phyloP scores from a whole-genome alignment of 2,888 invertebrate genomes.

The Acanthococcus lagerstroemiae region DNA sequence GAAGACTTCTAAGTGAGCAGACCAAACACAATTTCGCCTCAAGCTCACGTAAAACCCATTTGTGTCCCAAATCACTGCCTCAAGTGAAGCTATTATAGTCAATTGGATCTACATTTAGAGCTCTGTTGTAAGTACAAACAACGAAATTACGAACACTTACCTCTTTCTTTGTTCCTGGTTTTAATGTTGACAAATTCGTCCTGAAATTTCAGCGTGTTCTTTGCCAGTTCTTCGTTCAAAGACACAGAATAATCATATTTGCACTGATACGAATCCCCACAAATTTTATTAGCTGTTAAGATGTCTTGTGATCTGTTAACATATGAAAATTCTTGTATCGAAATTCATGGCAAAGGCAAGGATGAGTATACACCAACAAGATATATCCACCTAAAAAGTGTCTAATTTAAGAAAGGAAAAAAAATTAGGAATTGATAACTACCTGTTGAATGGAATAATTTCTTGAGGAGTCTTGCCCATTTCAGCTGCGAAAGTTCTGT shows the following conservation, averaged over 20 bases:
- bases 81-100: too few relatives aligned
- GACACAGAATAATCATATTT: slow-evolving; percentile 80
- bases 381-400: not conserved
- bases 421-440: slow-evolving; percentile 3
- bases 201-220: slow-evolving; percentile 74
- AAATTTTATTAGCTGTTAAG: slow-evolving; percentile 55
- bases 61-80: too few relatives aligned
- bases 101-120: too few relatives aligned
- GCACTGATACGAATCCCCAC: slow-evolving; percentile 75
- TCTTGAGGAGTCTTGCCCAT: slow-evolving; percentile 58
- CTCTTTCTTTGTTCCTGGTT: slow-evolving; percentile 42
- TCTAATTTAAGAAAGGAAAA: not conserved
- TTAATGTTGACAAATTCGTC: slow-evolving; percentile 48
- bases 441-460: slow-evolving; percentile 62
- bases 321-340: not conserved
- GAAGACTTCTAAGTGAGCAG: too few relatives aligned
- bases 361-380: not conserved
- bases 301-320: slow-evolving; percentile 39
- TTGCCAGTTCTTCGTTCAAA: slow-evolving; percentile 71
- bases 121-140: too few relatives aligned
- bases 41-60: too few relatives aligned
- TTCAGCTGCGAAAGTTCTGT: slow-evolving; percentile 65
- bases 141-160: too few relatives aligned
- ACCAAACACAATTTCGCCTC: too few relatives aligned
- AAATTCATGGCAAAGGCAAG: not conserved